phyloP scores from a whole-genome alignment of 2,888 invertebrate genomes.

The Leptarthrus brevirostris region DNA sequence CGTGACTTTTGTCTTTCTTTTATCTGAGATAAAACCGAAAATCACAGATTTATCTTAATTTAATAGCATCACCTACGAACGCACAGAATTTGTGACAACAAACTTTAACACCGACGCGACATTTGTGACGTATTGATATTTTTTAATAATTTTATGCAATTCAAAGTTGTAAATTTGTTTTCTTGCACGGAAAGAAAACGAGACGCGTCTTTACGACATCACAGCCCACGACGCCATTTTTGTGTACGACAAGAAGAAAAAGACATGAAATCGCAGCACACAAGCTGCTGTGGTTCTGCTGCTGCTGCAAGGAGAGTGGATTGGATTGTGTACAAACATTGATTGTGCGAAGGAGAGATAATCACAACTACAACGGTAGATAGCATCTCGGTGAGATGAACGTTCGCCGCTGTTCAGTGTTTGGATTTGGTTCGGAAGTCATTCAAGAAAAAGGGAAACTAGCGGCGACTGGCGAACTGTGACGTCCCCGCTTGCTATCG shows the following conservation, averaged over 20 bases:
- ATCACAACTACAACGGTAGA: conserved; percentile 21
- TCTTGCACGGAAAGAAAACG: conserved; percentile 5
- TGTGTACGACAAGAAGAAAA: conserved; percentile 17
- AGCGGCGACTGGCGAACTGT: too few species aligned
- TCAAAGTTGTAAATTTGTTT: background rate
- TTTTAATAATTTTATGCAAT: conserved; percentile 15
- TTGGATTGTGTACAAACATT: conserved; percentile 34
- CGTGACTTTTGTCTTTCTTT: background rate
- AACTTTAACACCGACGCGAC: background rate
- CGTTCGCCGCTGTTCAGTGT: background rate
- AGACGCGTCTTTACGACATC: conserved; percentile 47
- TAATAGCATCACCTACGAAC: background rate
- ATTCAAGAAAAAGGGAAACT: too few species aligned
- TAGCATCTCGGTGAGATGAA: too few species aligned
- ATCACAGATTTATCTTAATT: conserved; percentile 10
- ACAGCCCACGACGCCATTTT: conserved; percentile 50
- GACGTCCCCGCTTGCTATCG: too few species aligned
- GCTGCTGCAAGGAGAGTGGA: background rate
- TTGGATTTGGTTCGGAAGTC: background rate
- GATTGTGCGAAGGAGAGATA: conserved; percentile 42
- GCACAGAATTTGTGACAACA: background rate
- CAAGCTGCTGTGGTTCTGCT: background rate
- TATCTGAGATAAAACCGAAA: background rate
- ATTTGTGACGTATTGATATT: background rate
- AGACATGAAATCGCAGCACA: conserved; percentile 13